These are phyloP conservation scores for Oophaga sylvatica DNA, from an alignment of 2,797 vertebrate species.

Conservation along the genomic window DNA sequence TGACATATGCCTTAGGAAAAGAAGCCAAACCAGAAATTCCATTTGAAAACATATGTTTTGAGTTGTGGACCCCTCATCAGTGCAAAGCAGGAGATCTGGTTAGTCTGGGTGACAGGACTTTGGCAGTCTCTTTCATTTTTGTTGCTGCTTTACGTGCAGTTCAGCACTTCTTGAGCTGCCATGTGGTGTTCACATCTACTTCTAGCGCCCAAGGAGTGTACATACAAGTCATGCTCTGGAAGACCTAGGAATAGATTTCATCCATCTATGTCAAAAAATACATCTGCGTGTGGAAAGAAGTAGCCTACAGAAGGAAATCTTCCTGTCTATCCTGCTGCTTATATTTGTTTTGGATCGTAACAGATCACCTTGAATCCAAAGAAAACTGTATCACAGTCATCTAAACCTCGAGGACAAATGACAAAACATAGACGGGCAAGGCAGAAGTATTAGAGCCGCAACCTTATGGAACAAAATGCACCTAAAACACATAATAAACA, in stretches of 20 bases:
- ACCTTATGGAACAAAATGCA: no score
- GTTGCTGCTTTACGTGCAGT: not conserved
- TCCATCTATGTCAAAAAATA: not conserved
- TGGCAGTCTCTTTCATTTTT: not conserved
- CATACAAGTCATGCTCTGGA: not conserved
- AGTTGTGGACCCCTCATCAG: not conserved
- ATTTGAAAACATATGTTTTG: no score
- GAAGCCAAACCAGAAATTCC: no score
- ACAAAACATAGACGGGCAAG: not conserved
- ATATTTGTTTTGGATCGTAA: slow-evolving; percentile 21
- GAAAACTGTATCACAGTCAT: not conserved
- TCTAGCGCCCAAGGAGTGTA: not conserved
- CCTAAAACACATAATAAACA: no score
- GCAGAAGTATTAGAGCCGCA: not conserved
- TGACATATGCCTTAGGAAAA: no score
- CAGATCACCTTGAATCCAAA: not conserved
- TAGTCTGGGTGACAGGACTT: not conserved
- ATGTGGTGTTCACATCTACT: not conserved
- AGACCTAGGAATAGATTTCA: not conserved
- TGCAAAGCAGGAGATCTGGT: not conserved
- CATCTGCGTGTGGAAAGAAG: not conserved
- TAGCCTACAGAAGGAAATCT: not conserved
- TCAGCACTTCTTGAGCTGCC: not conserved
- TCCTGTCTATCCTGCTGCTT: slow-evolving; percentile 2
- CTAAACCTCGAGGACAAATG: not conserved